phyloP scores from a whole-genome alignment of 2,888 invertebrate species.

The Apamea monoglypha region DNA sequence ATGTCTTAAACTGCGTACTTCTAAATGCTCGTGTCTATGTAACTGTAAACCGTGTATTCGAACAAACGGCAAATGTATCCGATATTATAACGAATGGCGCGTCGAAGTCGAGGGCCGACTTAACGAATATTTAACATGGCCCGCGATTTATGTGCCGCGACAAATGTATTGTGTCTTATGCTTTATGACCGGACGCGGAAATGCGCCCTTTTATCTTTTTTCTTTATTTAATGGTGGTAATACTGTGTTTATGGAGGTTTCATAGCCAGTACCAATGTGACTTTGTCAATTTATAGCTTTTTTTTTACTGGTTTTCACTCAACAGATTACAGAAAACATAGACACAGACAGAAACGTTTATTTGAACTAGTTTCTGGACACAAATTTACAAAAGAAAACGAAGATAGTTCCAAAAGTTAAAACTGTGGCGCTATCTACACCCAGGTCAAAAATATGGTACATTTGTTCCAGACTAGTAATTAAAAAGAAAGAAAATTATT shows the following conservation, averaged over 20 bases:
- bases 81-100: slow-evolving; percentile 86
- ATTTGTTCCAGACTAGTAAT: no score
- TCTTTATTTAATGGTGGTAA: slow-evolving; percentile 49
- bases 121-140: slow-evolving; percentile 89
- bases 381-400: no score
- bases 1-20: neutral
- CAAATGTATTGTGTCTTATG: slow-evolving; percentile 78
- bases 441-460: no score
- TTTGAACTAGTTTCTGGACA: no score
- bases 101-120: slow-evolving; percentile 78
- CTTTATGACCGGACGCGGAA: slow-evolving; percentile 62
- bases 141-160: slow-evolving; percentile 78
- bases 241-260: slow-evolving; percentile 25
- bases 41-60: slow-evolving; percentile 57
- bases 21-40: slow-evolving; percentile 35
- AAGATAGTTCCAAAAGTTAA: no score
- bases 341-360: no score
- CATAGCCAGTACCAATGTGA: neutral
- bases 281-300: neutral
- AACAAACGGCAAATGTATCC: slow-evolving; percentile 78
- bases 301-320: neutral
- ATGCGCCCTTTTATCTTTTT: slow-evolving; percentile 47
- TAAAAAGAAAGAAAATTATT: no score
- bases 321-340: no score
- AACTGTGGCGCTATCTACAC: no score